A percentile compares a stretch with the other conserved stretches of the same genome.
Evolutionary conservation across 2,888 invertebrate species (phyloP).

Genomic region (Cryptocephalus moraei): DNA sequence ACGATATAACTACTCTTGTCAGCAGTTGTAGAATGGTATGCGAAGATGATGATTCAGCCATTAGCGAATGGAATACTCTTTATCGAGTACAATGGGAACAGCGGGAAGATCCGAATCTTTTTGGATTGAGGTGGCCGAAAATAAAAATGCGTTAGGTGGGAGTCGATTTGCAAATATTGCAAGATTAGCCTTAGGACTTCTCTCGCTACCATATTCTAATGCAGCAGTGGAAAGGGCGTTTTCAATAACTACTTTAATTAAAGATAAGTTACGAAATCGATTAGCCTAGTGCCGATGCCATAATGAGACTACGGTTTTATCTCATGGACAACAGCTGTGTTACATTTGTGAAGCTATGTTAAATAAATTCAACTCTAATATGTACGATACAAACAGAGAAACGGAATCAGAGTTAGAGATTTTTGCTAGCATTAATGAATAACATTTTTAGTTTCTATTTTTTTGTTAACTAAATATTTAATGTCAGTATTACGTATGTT

Average conservation of each 20-base stretch:
- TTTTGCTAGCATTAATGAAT: too few species aligned
- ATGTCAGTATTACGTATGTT: too few species aligned
- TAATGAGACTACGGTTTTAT: too few species aligned
- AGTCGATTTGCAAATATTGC: background rate
- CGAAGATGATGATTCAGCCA: background rate
- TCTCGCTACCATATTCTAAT: background rate
- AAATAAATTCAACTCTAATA: too few species aligned
- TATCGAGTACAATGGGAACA: background rate
- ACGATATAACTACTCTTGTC: background rate
- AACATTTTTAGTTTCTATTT: too few species aligned
- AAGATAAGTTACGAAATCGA: background rate
- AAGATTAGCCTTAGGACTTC: background rate
- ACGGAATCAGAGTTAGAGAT: too few species aligned
- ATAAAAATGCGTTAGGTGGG: background rate
- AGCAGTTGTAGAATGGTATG: background rate
- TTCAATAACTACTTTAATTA: background rate
- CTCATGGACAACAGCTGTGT: too few species aligned
- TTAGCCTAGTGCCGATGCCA: too few species aligned
- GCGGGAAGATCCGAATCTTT: background rate
- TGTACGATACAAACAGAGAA: too few species aligned
- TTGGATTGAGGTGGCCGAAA: background rate
- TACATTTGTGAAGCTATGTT: too few species aligned
- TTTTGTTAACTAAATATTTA: too few species aligned
- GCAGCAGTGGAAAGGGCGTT: background rate
- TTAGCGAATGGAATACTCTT: background rate